Conservation (phyloP, 2,888 invertebrate species). For the Seira musarum region DNA sequence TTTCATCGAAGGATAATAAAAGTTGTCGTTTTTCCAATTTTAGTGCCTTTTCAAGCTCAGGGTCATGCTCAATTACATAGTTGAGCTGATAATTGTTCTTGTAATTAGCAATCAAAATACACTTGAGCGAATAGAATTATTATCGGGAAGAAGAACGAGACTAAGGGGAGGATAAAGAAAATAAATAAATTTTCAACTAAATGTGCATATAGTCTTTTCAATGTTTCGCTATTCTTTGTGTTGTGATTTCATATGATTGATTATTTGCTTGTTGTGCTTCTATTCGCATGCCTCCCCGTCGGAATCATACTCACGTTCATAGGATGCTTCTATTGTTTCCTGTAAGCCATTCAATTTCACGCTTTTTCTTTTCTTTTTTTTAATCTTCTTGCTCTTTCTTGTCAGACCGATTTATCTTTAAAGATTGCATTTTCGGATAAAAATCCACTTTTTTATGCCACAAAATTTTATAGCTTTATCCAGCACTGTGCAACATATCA, state of each 20-base stretch:
- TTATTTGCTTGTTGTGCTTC: constrained; percentile 52
- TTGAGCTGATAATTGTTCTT: constrained; percentile 39
- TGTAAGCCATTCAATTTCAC: constrained; percentile 40
- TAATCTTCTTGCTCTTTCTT: no score
- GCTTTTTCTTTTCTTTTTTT: neutral
- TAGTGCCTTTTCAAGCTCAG: constrained; percentile 21
- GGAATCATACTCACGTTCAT: constrained; percentile 55
- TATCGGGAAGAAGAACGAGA: constrained; percentile 6
- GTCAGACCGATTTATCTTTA: neutral
- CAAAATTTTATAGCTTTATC: constrained; percentile 37
- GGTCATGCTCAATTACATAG: constrained; percentile 48
- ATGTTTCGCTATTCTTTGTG: neutral
- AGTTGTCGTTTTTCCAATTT: constrained; percentile 27
- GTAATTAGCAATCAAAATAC: constrained; percentile 33
- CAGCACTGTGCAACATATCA: constrained; percentile 51
- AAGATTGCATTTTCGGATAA: neutral
- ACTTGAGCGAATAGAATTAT: constrained; percentile 9
- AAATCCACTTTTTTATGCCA: neutral
- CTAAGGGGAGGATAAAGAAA: no score
- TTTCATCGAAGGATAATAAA: constrained; percentile 17
- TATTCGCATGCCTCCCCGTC: constrained; percentile 54
- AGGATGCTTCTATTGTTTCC: constrained; percentile 56
- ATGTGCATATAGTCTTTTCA: neutral
- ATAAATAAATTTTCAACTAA: neutral
- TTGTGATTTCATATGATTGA: constrained; percentile 47